phyloP scores from a whole-genome alignment of 2,113 vertebrate species.

The Axis porcinus region DNA sequence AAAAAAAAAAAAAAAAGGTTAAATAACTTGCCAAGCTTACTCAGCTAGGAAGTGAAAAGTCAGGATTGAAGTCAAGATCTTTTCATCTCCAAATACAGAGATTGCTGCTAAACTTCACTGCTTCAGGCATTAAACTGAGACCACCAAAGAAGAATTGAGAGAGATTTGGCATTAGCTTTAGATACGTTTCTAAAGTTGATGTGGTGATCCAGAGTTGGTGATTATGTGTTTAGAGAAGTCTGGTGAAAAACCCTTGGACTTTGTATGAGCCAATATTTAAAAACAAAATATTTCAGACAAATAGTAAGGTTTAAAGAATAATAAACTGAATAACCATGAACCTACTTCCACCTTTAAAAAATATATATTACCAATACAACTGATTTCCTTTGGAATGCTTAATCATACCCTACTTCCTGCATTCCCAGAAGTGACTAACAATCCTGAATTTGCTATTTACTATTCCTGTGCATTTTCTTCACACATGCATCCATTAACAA shows the following conservation, averaged over 20 bases:
- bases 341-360: background rate
- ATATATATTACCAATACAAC: background rate
- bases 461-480: background rate
- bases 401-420: background rate
- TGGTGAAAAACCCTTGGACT: background rate
- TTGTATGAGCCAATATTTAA: background rate
- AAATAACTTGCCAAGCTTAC: background rate
- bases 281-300: background rate
- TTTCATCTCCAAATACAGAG: background rate
- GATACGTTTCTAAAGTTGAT: background rate
- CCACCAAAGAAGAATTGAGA: background rate
- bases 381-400: background rate
- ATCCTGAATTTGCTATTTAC: background rate
- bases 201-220: background rate
- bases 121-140: background rate
- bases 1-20: background rate
- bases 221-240: background rate
- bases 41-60: background rate
- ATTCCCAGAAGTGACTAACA: background rate
- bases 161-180: background rate
- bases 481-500: background rate
- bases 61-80: background rate
- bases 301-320: background rate
- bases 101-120: background rate
- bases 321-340: background rate